phyloP scores from a whole-genome alignment of 1,140 invertebrate genomes.

The Calliphora vicina region DNA sequence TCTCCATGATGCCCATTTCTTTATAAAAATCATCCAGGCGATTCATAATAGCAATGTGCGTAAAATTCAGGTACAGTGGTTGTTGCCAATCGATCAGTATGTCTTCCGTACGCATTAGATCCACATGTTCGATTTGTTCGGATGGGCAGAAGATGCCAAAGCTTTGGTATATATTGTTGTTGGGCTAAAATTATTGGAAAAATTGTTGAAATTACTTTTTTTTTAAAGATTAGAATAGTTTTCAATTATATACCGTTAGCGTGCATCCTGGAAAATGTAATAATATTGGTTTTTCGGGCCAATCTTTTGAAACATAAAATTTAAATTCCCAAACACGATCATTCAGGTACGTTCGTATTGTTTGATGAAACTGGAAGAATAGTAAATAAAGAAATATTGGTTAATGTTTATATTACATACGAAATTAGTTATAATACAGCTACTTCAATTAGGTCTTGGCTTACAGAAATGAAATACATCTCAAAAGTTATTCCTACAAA shows the following conservation, averaged over 20 bases:
- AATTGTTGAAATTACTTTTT: not conserved
- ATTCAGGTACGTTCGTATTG: slow-evolving; percentile 83
- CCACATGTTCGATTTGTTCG: slow-evolving; percentile 73
- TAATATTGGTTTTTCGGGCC: slow-evolving; percentile 82
- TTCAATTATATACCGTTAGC: slow-evolving; percentile 70
- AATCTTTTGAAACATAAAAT: slow-evolving; percentile 86
- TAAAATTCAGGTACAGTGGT: slow-evolving; percentile 84
- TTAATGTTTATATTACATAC: too few relatives aligned
- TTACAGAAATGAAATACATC: too few relatives aligned
- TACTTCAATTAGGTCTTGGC: too few relatives aligned
- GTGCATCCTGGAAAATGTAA: slow-evolving; percentile 87
- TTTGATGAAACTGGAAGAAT: slow-evolving; percentile 85
- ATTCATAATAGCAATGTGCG: slow-evolving; percentile 78
- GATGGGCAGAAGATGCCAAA: slow-evolving; percentile 83
- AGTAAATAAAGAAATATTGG: slow-evolving; percentile 37
- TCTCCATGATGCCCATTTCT: slow-evolving; percentile 72
- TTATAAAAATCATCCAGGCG: slow-evolving; percentile 70
- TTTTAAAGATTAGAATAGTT: not conserved
- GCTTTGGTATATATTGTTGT: slow-evolving; percentile 79
- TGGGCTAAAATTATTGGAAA: slow-evolving; percentile 67
- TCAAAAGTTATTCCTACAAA: too few relatives aligned
- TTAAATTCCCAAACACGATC: slow-evolving; percentile 87
- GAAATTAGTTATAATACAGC: too few relatives aligned
- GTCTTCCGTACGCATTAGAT: slow-evolving; percentile 76
- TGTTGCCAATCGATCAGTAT: slow-evolving; percentile 78